phyloP scores from a whole-genome alignment of 1,140 invertebrate species.

The Nebria ingens region DNA sequence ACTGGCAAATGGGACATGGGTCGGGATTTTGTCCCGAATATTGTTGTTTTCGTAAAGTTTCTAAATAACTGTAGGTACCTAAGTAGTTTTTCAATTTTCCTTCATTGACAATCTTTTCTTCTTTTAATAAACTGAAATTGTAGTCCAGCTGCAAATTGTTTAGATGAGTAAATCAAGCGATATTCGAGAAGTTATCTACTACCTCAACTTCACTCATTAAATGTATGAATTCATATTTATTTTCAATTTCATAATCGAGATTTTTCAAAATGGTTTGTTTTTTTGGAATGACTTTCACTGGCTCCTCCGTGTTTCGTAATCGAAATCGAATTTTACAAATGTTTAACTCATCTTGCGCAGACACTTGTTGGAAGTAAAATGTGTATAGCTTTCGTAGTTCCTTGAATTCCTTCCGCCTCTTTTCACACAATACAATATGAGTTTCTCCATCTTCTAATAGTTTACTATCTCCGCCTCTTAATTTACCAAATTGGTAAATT shows the following conservation, averaged over 20 bases:
- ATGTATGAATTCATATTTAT: constrained; percentile 34
- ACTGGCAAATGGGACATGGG: constrained; percentile 57
- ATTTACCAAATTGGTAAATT: constrained; percentile 24
- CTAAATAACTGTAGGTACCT: constrained; percentile 34
- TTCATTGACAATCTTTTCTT: constrained; percentile 24
- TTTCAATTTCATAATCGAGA: constrained; percentile 23
- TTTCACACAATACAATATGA: constrained; percentile 48
- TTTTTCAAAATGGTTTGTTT: constrained; percentile 24
- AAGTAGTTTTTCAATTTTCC: constrained; percentile 34
- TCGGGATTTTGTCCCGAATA: constrained; percentile 37
- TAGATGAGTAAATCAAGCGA: neutral
- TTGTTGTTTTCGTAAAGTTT: constrained; percentile 34
- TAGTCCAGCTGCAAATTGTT: constrained; percentile 7
- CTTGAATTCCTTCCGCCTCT: constrained; percentile 58
- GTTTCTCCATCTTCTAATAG: constrained; percentile 40
- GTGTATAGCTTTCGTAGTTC: constrained; percentile 49
- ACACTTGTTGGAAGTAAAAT: constrained; percentile 44
- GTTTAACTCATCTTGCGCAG: constrained; percentile 58
- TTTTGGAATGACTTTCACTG: constrained; percentile 19
- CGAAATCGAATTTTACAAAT: constrained; percentile 61
- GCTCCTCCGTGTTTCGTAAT: constrained; percentile 21
- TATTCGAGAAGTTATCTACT: constrained; percentile 11
- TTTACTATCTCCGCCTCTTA: constrained; percentile 24
- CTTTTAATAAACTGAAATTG: constrained; percentile 17
- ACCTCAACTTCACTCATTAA: constrained; percentile 41